These are phyloP conservation scores for Apoderus coryli DNA, from an alignment of 2,888 invertebrate genomes.

Conservation along the genomic window DNA sequence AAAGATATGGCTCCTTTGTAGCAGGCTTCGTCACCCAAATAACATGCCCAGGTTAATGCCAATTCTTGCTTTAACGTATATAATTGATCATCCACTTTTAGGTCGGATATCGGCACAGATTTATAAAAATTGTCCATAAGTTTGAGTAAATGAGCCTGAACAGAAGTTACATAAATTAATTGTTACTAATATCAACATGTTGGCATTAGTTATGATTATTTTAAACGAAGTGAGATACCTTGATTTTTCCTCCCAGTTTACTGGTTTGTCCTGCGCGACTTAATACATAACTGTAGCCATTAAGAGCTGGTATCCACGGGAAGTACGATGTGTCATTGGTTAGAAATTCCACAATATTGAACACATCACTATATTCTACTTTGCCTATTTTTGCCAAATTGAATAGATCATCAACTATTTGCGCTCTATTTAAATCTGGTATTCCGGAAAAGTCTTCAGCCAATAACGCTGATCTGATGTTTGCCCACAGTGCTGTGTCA, in stretches of 20 bases:
- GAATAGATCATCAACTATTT: slow-evolving; percentile 58
- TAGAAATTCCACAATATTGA: slow-evolving; percentile 53
- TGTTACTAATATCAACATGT: too few relatives aligned
- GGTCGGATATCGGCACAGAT: slow-evolving; percentile 14
- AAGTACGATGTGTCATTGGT: slow-evolving; percentile 48
- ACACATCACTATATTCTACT: slow-evolving; percentile 37
- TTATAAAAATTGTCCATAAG: slow-evolving; percentile 12
- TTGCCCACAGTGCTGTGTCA: slow-evolving; percentile 53
- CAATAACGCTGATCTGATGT: slow-evolving; percentile 35
- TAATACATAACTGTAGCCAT: slow-evolving; percentile 14
- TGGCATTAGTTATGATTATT: slow-evolving; percentile 2
- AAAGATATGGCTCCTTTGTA: slow-evolving; percentile 31
- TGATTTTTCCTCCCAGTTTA: slow-evolving; percentile 10
- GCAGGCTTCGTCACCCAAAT: slow-evolving; percentile 42
- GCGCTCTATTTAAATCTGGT: slow-evolving; percentile 53
- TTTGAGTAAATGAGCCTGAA: slow-evolving; percentile 11
- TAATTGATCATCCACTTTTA: slow-evolving; percentile 28
- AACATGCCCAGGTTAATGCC: slow-evolving; percentile 46
- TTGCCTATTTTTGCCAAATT: slow-evolving; percentile 43
- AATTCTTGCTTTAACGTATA: slow-evolving; percentile 43
- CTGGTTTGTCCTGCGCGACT: slow-evolving; percentile 12
- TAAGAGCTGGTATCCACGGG: slow-evolving; percentile 53
- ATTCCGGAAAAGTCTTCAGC: slow-evolving; percentile 35
- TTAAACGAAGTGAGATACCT: slow-evolving; percentile 7
- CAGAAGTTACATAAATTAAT: too few relatives aligned